Base-by-base conservation (phyloP, 2,888 invertebrate species). In the Aphodius sticticus region DNA sequence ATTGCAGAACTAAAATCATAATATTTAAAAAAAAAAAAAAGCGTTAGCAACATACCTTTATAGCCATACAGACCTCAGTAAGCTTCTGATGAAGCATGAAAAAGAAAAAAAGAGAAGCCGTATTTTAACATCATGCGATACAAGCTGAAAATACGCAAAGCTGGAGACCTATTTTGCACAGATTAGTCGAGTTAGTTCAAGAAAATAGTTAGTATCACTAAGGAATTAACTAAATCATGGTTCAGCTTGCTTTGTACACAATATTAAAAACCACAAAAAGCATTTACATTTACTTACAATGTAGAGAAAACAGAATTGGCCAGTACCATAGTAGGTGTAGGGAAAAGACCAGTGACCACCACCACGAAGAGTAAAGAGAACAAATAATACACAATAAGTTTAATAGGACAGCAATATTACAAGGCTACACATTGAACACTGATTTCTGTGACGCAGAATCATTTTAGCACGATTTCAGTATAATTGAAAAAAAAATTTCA, bases 1-100 rank as follows among this genome's bases (percentile, higher is more conserved):
- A 69, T 14, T 53, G 6, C 7, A 69, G 38, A 76, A 69, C 2
- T 53, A 53, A 53, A 53, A 26, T 26, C 1, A 26, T 26, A 26
- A 26, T 26, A 26, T 26, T 53, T 9, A 53, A 53, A 7, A 53
- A 12, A 53, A 3, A 53, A 53, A 7, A 53, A 12, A 53, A 3
- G 53, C 53, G 26, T 26, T 53, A 3, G 53, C 53, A 12, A 53
- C 53, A 53, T 94, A 96, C 96, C 96, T 96, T 96, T 90, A 96
- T 94, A 89, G 96, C 95, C 93, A 96, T 95, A 95, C 96, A 96
- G 93, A 96, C 96, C 93, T 96, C 96, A 93, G 95, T 93, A 93
- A 96, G 95, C 96, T 96, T 96, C 96, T 95, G 95, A 36, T 35
- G 92, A 91, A 91, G 92, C 92, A 92, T 92, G 92, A 91, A 91